These are phyloP conservation scores for Caenorhabditis remanei DNA, from an alignment of 1,140 invertebrate genomes.

Conservation along the genomic window DNA sequence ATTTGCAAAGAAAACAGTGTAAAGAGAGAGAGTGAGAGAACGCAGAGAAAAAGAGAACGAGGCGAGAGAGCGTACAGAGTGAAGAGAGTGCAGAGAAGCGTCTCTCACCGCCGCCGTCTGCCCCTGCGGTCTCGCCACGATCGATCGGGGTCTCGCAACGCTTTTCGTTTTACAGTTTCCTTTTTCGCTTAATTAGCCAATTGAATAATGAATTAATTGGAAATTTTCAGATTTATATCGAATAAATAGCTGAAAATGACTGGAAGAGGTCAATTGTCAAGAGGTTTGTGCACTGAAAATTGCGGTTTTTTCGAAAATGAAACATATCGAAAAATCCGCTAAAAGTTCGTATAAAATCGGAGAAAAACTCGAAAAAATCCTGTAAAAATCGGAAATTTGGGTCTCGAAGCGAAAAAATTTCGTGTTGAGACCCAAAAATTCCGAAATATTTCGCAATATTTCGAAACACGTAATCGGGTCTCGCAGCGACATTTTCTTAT, in stretches of 20 bases:
- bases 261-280: background rate
- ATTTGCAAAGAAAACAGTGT: background rate
- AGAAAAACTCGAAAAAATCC: background rate
- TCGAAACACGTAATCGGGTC: no score
- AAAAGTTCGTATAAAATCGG: no score
- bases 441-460: no score
- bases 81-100: background rate
- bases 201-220: background rate
- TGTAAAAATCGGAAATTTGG: background rate
- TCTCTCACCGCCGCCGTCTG: no score
- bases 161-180: conserved; percentile 9
- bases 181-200: background rate
- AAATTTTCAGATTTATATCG: background rate
- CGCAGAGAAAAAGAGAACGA: background rate
- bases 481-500: no score
- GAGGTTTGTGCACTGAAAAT: background rate
- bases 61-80: background rate
- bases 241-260: background rate
- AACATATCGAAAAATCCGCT: background rate
- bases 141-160: conserved; percentile 35
- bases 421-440: no score
- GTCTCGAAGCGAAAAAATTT: no score
- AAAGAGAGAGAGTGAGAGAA: background rate
- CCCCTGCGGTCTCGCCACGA: conserved; percentile 58
- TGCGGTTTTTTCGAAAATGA: background rate